A percentile compares a stretch with the other conserved stretches of the same genome.
Conservation (phyloP, 2,797 vertebrate genomes). For the Ataeniobius toweri region DNA sequence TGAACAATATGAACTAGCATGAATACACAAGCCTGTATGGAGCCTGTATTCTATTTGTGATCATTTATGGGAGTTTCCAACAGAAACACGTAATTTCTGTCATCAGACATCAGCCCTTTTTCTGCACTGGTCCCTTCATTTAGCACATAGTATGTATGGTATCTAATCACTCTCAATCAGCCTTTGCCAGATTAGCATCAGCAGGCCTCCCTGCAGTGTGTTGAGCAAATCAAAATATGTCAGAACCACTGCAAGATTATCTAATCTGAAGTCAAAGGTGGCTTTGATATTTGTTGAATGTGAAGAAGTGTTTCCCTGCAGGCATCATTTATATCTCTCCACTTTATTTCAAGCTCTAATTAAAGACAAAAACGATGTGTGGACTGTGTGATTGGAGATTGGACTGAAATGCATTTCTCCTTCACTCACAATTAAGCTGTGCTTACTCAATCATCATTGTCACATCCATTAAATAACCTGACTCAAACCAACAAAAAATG, state of each 20-base stretch:
- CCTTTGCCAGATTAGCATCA: constrained; percentile 4
- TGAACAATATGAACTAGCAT: neutral
- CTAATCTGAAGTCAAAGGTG: neutral
- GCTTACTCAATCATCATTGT: constrained; percentile 45
- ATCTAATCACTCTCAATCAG: constrained; percentile 9
- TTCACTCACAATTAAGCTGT: constrained; percentile 44
- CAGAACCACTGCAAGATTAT: neutral
- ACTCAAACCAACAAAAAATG: constrained; percentile 16
- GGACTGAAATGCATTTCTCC: constrained; percentile 37
- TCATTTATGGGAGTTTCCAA: neutral
- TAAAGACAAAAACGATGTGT: constrained; percentile 39
- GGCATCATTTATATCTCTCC: constrained; percentile 7
- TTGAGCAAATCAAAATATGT: neutral
- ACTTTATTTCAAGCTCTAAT: constrained; percentile 16
- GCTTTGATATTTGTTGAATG: neutral
- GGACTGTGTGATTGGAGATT: constrained; percentile 42
- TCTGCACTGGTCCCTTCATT: constrained; percentile 2
- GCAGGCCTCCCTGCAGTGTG: constrained; percentile 17
- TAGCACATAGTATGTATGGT: neutral
- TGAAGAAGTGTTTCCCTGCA: constrained; percentile 7
- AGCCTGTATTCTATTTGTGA: neutral
- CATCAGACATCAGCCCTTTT: neutral
- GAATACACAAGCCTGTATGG: neutral
- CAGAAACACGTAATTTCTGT: neutral
- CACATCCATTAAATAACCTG: constrained; percentile 53